These are phyloP conservation scores for Drosophila multiciliata DNA, from an alignment of 2,888 invertebrate genomes.

Conservation along the genomic window DNA sequence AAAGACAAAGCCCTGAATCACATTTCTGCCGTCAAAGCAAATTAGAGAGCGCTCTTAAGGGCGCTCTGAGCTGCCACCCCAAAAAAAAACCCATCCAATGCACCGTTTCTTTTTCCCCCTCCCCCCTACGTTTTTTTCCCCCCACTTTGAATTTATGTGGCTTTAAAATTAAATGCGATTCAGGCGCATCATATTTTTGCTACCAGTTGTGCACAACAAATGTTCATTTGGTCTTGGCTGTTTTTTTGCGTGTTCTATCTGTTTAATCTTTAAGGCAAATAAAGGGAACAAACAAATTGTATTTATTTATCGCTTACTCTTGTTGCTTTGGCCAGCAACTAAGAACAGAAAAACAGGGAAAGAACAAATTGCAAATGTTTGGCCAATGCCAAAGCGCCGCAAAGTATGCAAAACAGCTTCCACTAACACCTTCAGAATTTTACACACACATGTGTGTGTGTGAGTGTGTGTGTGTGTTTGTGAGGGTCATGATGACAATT, in stretches of 20 bases:
- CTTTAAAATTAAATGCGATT: conserved; percentile 45
- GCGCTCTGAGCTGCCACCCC: conserved; percentile 19
- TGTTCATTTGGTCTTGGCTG: conserved; percentile 40
- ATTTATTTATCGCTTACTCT: conserved; percentile 81
- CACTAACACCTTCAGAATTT: conserved; percentile 66
- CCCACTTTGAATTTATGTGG: conserved; percentile 23
- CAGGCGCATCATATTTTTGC: conserved; percentile 24
- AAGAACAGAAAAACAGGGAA: conserved; percentile 27
- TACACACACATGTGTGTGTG: not conserved
- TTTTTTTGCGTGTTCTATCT: conserved; percentile 67
- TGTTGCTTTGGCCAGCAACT: conserved; percentile 54
- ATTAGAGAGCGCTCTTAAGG: conserved; percentile 65
- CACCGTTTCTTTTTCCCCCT: not conserved
- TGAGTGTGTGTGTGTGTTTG: conserved; percentile 33
- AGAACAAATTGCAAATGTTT: conserved; percentile 65
- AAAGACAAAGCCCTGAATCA: conserved; percentile 73
- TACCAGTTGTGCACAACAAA: conserved; percentile 29
- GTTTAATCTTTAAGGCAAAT: conserved; percentile 73
- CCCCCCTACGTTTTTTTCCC: not conserved
- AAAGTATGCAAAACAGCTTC: conserved; percentile 78
- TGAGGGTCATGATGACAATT: conserved; percentile 78
- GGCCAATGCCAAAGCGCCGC: conserved; percentile 63
- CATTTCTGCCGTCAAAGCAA: conserved; percentile 77
- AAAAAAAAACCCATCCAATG: not conserved
- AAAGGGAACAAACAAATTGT: conserved; percentile 71